These are phyloP conservation scores for Myotis vivesi DNA, from an alignment of 2,797 vertebrate species.

Conservation along the genomic window DNA sequence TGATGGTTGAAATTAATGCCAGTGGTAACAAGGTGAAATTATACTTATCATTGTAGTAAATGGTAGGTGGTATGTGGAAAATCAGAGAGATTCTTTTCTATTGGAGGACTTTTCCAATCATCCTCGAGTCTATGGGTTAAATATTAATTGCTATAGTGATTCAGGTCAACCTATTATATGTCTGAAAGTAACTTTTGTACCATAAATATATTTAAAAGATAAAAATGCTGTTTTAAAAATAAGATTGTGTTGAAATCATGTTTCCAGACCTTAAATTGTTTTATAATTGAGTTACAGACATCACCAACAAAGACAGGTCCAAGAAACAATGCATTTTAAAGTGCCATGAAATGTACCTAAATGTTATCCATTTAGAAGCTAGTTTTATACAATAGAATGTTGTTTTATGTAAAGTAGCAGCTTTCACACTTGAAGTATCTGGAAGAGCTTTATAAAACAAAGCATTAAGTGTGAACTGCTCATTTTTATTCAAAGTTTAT, in stretches of 20 bases:
- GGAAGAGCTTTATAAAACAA: conserved; percentile 63
- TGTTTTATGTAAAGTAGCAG: conserved; percentile 55
- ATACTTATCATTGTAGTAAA: background rate
- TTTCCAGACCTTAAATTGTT: conserved; percentile 31
- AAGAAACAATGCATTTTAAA: conserved; percentile 55
- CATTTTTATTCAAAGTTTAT: conserved; percentile 70
- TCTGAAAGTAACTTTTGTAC: conserved; percentile 1
- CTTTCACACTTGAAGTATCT: conserved; percentile 55
- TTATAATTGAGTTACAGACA: background rate
- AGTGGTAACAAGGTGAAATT: background rate
- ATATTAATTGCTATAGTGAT: background rate
- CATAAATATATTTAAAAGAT: conserved; percentile 1
- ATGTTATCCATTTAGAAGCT: conserved; percentile 57
- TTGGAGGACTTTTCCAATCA: background rate
- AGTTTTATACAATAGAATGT: conserved; percentile 22
- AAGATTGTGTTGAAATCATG: conserved; percentile 36
- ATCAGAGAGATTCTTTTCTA: background rate
- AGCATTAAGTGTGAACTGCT: conserved; percentile 48
- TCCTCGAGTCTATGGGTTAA: background rate
- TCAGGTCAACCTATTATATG: background rate
- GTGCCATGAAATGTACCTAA: background rate
- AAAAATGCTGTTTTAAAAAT: conserved; percentile 21
- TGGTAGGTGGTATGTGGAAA: background rate
- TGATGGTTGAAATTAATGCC: background rate
- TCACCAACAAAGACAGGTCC: conserved; percentile 19